Percentiles rank a stretch among this genome's conserved stretches.
phyloP scores from a whole-genome alignment of 2,797 vertebrate species.

The Clarias pachynema region DNA sequence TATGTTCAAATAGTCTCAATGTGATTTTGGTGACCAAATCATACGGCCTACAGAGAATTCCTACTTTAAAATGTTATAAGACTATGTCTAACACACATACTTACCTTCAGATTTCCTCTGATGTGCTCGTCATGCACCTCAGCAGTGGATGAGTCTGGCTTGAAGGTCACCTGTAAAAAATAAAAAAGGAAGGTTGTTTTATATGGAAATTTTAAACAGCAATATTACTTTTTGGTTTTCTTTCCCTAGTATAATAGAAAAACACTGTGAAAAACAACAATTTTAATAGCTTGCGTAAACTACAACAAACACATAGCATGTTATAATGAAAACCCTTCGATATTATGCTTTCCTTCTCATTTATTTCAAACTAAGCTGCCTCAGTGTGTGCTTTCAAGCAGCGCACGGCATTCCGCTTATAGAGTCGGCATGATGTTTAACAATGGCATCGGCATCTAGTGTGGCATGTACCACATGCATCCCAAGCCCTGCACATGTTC shows the following conservation, averaged over 20 bases:
- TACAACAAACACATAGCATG: background rate
- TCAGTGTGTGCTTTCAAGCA: no score
- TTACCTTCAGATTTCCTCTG: slow-evolving; percentile 81
- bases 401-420: no score
- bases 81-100: slow-evolving; percentile 21
- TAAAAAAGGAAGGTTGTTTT: background rate
- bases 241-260: background rate
- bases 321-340: background rate
- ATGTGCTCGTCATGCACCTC: slow-evolving; percentile 84
- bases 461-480: no score
- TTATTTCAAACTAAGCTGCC: no score
- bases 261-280: background rate
- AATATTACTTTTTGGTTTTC: background rate
- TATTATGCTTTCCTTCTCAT: no score
- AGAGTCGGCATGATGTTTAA: no score
- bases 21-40: no score
- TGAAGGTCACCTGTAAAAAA: slow-evolving; percentile 79
- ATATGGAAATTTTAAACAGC: background rate
- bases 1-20: no score
- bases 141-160: slow-evolving; percentile 75
- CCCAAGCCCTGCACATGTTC: no score
- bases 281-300: background rate
- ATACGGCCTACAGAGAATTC: background rate
- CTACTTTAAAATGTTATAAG: background rate
- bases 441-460: no score